phyloP scores from a whole-genome alignment of 2,888 invertebrate genomes.

The Epirrhoe alternata region DNA sequence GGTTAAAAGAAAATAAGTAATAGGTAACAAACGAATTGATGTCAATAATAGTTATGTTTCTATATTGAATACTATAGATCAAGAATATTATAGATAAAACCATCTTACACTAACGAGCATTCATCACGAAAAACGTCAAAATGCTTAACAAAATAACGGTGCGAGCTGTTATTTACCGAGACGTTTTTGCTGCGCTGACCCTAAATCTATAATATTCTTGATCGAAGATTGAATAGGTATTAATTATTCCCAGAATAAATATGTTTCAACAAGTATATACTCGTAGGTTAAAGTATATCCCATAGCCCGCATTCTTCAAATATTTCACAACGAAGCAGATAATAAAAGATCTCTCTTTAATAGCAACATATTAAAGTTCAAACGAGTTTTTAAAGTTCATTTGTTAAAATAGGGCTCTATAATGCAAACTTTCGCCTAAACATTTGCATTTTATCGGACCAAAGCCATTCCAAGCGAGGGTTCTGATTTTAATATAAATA shows the following conservation, averaged over 20 bases:
- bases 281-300: background rate
- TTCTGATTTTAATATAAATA: background rate
- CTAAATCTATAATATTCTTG: too few species aligned
- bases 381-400: constrained; percentile 42
- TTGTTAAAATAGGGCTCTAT: constrained; percentile 36
- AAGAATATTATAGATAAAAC: too few species aligned
- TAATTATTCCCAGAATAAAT: background rate
- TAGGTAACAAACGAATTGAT: too few species aligned
- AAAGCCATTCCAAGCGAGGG: background rate
- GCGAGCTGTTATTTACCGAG: too few species aligned
- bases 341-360: constrained; percentile 38
- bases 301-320: background rate
- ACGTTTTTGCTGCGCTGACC: too few species aligned
- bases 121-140: too few species aligned
- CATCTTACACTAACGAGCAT: too few species aligned
- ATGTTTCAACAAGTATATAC: background rate
- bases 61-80: too few species aligned
- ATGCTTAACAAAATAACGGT: too few species aligned
- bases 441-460: background rate
- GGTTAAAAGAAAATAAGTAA: too few species aligned
- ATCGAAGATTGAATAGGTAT: too few species aligned
- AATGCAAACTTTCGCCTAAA: constrained; percentile 38
- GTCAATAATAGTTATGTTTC: too few species aligned
- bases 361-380: constrained; percentile 39
- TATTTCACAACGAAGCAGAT: constrained; percentile 7